These are phyloP conservation scores for Gymnosoma rotundatum DNA, from an alignment of 2,888 invertebrate species.

Conservation along the genomic window DNA sequence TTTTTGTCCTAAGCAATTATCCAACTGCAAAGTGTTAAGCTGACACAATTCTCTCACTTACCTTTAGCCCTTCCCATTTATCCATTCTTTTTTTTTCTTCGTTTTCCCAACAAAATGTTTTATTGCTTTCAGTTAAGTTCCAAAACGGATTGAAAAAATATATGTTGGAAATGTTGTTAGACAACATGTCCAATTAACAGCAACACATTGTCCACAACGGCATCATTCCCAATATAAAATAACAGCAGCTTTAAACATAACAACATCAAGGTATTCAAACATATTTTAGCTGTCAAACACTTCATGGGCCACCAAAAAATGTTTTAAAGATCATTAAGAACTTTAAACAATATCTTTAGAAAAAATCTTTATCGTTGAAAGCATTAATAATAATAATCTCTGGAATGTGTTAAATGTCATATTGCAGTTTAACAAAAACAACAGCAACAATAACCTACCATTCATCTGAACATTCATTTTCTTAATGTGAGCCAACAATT, in stretches of 20 bases:
- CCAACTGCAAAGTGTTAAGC: no score
- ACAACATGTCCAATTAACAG: constrained; percentile 57
- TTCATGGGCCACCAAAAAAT: constrained; percentile 30
- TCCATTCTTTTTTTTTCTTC: no score
- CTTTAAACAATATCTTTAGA: constrained; percentile 4
- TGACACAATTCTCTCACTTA: no score
- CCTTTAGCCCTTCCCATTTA: no score
- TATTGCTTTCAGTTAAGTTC: not conserved
- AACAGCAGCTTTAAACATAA: constrained; percentile 8
- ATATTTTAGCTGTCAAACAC: constrained; percentile 24
- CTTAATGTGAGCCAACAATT: constrained; percentile 16
- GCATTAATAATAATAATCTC: constrained; percentile 53
- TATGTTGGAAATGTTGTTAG: constrained; percentile 34
- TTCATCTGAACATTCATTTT: constrained; percentile 34
- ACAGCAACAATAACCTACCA: not conserved
- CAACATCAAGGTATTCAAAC: constrained; percentile 47
- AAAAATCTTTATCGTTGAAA: constrained; percentile 1
- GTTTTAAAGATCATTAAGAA: constrained; percentile 20
- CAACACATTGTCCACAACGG: constrained; percentile 22
- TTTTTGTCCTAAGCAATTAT: no score
- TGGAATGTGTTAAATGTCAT: constrained; percentile 61
- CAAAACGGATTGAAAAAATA: not conserved
- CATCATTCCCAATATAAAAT: constrained; percentile 5
- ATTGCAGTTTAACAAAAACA: constrained; percentile 30
- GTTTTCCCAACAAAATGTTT: no score